phyloP scores from a whole-genome alignment of 2,888 invertebrate genomes.

The Corythucha ciliata region DNA sequence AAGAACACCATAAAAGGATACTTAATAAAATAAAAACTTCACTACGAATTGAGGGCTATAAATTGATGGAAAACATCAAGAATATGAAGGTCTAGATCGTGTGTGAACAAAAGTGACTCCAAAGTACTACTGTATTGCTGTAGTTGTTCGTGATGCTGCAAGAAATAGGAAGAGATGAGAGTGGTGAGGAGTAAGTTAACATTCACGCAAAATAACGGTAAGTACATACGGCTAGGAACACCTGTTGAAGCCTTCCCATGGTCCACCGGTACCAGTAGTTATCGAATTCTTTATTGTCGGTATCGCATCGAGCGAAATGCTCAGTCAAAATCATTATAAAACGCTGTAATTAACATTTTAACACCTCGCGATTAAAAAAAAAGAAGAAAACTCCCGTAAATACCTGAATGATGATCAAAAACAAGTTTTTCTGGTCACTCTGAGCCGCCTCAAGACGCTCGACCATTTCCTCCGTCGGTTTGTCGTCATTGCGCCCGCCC shows the following conservation, averaged over 20 bases:
- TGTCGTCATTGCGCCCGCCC: constrained; percentile 44
- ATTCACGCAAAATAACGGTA: no score
- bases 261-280: constrained; percentile 96
- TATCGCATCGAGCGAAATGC: constrained; percentile 86
- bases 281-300: constrained; percentile 83
- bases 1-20: no score
- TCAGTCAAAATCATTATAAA: constrained; percentile 97
- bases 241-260: constrained; percentile 85
- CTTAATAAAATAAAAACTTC: no score
- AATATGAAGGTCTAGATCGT: constrained; percentile 91
- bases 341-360: no score
- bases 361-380: no score
- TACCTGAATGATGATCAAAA: constrained; percentile 90
- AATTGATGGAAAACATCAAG: constrained; percentile 96
- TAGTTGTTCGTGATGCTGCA: constrained; percentile 94
- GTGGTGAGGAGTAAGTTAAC: no score
- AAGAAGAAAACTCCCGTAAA: neutral
- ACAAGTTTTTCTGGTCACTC: constrained; percentile 92
- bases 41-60: no score
- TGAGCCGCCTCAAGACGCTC: constrained; percentile 88
- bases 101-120: constrained; percentile 91
- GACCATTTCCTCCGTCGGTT: constrained; percentile 72
- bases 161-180: no score
- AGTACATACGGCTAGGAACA: constrained; percentile 76
- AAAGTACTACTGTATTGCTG: constrained; percentile 92